Evolutionary conservation across 1,140 invertebrate genomes (phyloP).

Genomic region (Philopotamus ludificatus): DNA sequence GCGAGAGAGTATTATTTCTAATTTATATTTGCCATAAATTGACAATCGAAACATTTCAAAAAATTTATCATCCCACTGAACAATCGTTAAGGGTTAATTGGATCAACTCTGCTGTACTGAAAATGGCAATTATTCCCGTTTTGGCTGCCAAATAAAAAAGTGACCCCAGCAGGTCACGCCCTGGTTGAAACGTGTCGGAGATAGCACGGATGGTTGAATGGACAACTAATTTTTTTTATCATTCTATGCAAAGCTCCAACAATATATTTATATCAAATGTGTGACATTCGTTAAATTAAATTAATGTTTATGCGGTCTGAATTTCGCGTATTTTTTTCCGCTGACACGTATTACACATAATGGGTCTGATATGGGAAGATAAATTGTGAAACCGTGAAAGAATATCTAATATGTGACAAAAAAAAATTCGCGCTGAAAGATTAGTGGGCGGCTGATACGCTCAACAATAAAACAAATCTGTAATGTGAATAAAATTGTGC

Average conservation of each 20-base stretch:
- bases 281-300: no score
- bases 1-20: no score
- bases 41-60: no score
- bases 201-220: constrained; percentile 15
- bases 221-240: constrained; percentile 24
- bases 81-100: background rate
- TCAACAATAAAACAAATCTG: background rate
- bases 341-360: background rate
- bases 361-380: no score
- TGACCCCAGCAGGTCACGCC: constrained; percentile 7
- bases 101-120: background rate
- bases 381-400: no score
- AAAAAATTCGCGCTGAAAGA: background rate
- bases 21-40: no score
- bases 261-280: background rate
- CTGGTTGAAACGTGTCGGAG: constrained; percentile 10
- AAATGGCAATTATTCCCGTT: background rate
- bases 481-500: background rate
- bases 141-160: background rate
- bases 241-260: background rate
- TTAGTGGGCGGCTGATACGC: background rate
- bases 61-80: background rate
- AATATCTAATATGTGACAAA: no score
- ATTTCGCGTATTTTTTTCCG: background rate
- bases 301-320: no score